Percentiles rank a stretch among this genome's conserved stretches.
Evolutionary conservation across 2,113 vertebrate species (phyloP).

Genomic region (Lates calcarifer): DNA sequence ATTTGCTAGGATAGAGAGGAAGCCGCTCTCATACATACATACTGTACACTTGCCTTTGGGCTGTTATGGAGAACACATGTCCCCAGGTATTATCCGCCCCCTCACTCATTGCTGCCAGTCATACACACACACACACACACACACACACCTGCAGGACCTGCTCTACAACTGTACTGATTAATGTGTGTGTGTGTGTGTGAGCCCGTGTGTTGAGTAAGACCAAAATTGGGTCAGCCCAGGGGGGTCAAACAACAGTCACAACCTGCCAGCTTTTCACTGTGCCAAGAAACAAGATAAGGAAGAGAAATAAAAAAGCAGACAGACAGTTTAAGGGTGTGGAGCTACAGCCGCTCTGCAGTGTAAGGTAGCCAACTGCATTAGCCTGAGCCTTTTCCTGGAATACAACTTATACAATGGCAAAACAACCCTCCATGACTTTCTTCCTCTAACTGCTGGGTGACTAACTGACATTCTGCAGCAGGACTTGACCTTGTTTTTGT

Average conservation of each 20-base stretch:
- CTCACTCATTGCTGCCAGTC: slow-evolving; percentile 32
- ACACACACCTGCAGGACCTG: slow-evolving; percentile 56
- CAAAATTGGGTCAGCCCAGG: slow-evolving; percentile 45
- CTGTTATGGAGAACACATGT: slow-evolving; percentile 45
- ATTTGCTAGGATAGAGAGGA: neutral
- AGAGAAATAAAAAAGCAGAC: neutral
- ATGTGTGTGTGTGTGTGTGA: neutral
- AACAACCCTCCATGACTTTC: slow-evolving; percentile 69
- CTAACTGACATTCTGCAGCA: slow-evolving; percentile 1
- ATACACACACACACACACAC: slow-evolving; percentile 48
- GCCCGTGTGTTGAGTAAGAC: slow-evolving; percentile 27
- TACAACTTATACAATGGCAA: slow-evolving; percentile 50
- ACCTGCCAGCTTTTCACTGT: slow-evolving; percentile 16
- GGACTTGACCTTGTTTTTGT: slow-evolving; percentile 23
- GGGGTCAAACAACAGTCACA: slow-evolving; percentile 29
- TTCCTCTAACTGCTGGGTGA: neutral
- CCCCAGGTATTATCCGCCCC: slow-evolving; percentile 42
- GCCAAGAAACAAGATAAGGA: slow-evolving; percentile 36
- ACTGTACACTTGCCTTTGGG: slow-evolving; percentile 47
- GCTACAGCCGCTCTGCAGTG: neutral
- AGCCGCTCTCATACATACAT: neutral
- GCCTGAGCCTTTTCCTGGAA: slow-evolving; percentile 58
- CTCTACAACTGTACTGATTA: slow-evolving; percentile 17
- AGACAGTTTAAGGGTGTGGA: neutral
- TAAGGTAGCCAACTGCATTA: slow-evolving; percentile 27